Percentiles rank a stretch among this genome's conserved stretches.
These are phyloP conservation scores for Plotosus lineatus DNA, from an alignment of 2,113 vertebrate genomes.

Conservation along the genomic window DNA sequence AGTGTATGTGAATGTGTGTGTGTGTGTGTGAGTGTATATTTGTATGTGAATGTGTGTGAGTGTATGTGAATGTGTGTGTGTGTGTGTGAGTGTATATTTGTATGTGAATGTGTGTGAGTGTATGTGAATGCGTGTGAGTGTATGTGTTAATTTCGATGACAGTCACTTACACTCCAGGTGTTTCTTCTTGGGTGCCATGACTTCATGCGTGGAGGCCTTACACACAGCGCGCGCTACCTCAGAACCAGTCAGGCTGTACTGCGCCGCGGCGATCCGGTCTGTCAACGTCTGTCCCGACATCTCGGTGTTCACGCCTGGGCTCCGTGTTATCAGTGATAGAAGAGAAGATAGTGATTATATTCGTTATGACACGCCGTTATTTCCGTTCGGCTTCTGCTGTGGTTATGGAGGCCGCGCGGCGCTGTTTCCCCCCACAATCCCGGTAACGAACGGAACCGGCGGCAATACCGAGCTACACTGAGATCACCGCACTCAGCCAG, in stretches of 20 bases:
- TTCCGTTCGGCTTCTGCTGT: background rate
- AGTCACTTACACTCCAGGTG: conserved; percentile 96
- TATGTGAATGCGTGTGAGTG: background rate
- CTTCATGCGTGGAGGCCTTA: conserved; percentile 97
- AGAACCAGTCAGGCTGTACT: conserved; percentile 97
- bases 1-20: background rate
- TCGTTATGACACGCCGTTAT: background rate
- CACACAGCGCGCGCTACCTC: conserved; percentile 94
- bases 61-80: background rate
- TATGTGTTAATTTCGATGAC: background rate
- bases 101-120: background rate
- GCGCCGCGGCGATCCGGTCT: conserved; percentile 98
- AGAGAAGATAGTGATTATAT: no score
- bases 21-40: no score
- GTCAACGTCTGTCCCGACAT: conserved; percentile 99
- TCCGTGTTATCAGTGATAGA: no score
- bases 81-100: background rate
- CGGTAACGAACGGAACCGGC: conserved; percentile 12
- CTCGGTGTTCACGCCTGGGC: conserved; percentile 67
- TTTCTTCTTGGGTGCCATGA: conserved; percentile 98
- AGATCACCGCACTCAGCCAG: background rate
- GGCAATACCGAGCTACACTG: background rate
- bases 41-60: no score
- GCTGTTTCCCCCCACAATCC: background rate
- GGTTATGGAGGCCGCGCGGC: conserved; percentile 1